Conservation (phyloP, 1,140 invertebrate species). For the Rhyzopertha dominica region DNA sequence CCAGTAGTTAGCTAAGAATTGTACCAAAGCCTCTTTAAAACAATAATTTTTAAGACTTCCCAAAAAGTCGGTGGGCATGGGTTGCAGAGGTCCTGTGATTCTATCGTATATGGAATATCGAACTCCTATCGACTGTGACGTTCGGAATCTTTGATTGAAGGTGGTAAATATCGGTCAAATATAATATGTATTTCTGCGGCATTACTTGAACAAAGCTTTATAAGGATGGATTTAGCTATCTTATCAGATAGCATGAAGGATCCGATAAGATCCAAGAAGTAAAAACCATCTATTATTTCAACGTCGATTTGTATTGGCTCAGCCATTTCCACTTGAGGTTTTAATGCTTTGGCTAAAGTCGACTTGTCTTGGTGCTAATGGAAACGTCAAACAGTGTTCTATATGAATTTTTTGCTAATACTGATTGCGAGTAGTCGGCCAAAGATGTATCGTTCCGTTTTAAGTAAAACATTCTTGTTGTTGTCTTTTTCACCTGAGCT, state of each 20-base stretch:
- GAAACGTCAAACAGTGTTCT: conserved; percentile 32
- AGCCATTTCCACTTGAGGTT: conserved; percentile 18
- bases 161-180: conserved; percentile 39
- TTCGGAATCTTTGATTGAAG: conserved; percentile 42
- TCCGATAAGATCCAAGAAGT: conserved; percentile 22
- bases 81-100: conserved; percentile 35
- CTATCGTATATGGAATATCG: conserved; percentile 35
- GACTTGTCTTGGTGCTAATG: conserved; percentile 36
- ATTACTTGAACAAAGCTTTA: conserved; percentile 5
- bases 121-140: conserved; percentile 30
- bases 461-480: conserved; percentile 24
- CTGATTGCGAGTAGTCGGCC: conserved; percentile 31
- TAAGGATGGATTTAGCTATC: no score
- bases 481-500: conserved; percentile 15
- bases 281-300: conserved; percentile 34
- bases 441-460: conserved; percentile 39
- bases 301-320: conserved; percentile 18
- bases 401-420: conserved; percentile 33
- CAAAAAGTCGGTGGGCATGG: conserved; percentile 34
- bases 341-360: conserved; percentile 22
- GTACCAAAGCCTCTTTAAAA: conserved; percentile 39
- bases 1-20: conserved; percentile 38
- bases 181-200: conserved; percentile 32
- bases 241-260: no score
- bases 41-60: conserved; percentile 36